phyloP scores from a whole-genome alignment of 1,140 invertebrate genomes.

The Nomia melanderi region DNA sequence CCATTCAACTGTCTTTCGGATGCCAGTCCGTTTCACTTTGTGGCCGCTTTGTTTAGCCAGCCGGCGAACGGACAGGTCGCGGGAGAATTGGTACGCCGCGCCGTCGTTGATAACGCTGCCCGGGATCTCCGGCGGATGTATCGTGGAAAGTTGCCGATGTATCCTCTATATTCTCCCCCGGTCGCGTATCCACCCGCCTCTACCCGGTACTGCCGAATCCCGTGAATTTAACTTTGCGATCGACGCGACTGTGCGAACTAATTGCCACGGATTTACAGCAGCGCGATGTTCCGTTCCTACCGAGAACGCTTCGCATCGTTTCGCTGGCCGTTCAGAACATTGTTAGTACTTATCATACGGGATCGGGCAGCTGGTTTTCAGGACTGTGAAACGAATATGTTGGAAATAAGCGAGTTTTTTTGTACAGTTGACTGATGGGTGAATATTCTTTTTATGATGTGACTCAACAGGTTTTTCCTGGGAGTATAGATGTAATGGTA shows the following conservation, averaged over 20 bases:
- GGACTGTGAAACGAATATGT: too few species aligned
- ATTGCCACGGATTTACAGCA: not conserved
- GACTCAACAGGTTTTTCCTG: too few species aligned
- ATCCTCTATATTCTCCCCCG: too few species aligned
- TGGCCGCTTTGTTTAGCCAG: not conserved
- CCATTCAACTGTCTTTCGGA: constrained; percentile 9
- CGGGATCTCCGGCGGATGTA: constrained; percentile 9
- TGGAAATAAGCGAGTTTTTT: too few species aligned
- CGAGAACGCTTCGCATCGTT: not conserved
- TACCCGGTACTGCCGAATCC: not conserved
- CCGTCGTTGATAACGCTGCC: constrained; percentile 5
- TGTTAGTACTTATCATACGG: not conserved
- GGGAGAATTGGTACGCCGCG: not conserved
- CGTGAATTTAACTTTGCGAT: not conserved
- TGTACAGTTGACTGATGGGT: too few species aligned
- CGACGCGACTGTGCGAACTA: not conserved
- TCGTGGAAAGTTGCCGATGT: constrained; percentile 2
- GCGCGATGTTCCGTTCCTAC: not conserved
- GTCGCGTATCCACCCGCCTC: too few species aligned
- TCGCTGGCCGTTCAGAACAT: not conserved
- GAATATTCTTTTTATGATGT: too few species aligned
- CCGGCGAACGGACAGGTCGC: not conserved
- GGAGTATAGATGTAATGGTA: too few species aligned
- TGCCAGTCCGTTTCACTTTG: not conserved
- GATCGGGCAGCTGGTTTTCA: too few species aligned